Percentiles rank a stretch among this genome's conserved stretches.
phyloP scores from a whole-genome alignment of 2,113 vertebrate species.

The Alouatta palliata region DNA sequence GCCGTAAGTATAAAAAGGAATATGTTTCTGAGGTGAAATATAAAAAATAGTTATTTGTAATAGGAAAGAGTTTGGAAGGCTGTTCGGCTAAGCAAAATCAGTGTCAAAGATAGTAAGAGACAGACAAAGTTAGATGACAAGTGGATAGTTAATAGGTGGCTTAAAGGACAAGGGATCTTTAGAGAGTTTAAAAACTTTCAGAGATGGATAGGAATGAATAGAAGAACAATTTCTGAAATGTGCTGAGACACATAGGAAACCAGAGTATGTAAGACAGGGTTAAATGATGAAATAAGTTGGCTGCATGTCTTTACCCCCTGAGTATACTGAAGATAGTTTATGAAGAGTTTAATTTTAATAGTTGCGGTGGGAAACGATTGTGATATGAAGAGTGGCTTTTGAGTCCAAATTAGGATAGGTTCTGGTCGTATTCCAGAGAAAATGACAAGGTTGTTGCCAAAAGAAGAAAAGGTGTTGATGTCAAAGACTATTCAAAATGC shows the following conservation, averaged over 20 bases:
- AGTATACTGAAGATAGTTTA: background rate
- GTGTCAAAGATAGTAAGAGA: background rate
- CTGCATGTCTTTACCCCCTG: background rate
- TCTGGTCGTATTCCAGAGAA: background rate
- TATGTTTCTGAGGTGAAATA: background rate
- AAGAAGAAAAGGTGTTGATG: background rate
- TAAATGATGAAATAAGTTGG: slow-evolving; percentile 13
- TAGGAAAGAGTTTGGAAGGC: background rate
- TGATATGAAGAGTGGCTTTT: background rate
- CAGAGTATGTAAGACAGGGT: background rate
- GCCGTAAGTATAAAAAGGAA: background rate
- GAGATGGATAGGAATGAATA: background rate
- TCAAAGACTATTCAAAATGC: background rate
- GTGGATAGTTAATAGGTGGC: background rate
- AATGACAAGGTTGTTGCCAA: background rate
- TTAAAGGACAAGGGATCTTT: background rate
- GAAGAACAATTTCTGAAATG: background rate
- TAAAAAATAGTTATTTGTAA: background rate
- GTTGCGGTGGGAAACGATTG: slow-evolving; percentile 22
- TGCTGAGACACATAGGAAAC: background rate
- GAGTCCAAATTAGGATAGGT: background rate
- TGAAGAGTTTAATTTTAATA: slow-evolving; percentile 36
- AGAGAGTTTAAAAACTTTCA: background rate
- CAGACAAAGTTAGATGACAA: background rate
- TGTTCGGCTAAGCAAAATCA: background rate